Percentiles rank a stretch among this genome's conserved stretches.
phyloP scores from a whole-genome alignment of 1,140 invertebrate genomes.

The Nasonia giraulti region DNA sequence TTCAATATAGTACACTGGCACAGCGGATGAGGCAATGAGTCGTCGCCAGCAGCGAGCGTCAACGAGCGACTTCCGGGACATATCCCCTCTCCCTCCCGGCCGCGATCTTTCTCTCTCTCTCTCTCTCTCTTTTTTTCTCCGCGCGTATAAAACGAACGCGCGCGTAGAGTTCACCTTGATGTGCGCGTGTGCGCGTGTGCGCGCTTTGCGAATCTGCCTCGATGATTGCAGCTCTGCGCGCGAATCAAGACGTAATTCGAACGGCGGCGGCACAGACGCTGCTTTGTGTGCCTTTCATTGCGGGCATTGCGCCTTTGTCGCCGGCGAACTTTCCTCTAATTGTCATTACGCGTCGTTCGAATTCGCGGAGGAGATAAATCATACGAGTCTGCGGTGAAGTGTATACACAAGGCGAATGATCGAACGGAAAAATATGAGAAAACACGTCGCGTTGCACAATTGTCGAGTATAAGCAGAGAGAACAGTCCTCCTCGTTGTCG shows the following conservation, averaged over 20 bases:
- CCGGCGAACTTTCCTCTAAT: background rate
- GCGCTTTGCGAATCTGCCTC: background rate
- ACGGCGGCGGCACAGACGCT: background rate
- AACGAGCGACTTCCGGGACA: slow-evolving; percentile 71
- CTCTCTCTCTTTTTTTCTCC: background rate
- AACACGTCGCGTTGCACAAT: background rate
- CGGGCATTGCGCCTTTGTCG: background rate
- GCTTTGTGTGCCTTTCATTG: background rate
- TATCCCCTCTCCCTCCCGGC: background rate
- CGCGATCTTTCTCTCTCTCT: background rate
- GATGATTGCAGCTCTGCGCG: background rate
- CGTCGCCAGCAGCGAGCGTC: slow-evolving; percentile 60
- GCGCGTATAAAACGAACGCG: background rate
- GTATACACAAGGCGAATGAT: no score
- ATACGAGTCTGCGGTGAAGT: no score
- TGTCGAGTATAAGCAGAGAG: background rate
- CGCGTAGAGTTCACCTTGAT: slow-evolving; percentile 19
- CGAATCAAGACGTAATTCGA: slow-evolving; percentile 10
- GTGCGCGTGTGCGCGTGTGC: background rate
- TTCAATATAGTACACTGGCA: slow-evolving; percentile 17
- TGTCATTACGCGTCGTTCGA: background rate
- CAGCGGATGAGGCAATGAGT: slow-evolving; percentile 72
- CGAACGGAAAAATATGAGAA: background rate
- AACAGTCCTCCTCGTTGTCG: background rate
- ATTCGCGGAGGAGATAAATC: background rate